Base-by-base conservation (phyloP, 1,140 invertebrate genomes). In the Bombyx mori region DNA sequence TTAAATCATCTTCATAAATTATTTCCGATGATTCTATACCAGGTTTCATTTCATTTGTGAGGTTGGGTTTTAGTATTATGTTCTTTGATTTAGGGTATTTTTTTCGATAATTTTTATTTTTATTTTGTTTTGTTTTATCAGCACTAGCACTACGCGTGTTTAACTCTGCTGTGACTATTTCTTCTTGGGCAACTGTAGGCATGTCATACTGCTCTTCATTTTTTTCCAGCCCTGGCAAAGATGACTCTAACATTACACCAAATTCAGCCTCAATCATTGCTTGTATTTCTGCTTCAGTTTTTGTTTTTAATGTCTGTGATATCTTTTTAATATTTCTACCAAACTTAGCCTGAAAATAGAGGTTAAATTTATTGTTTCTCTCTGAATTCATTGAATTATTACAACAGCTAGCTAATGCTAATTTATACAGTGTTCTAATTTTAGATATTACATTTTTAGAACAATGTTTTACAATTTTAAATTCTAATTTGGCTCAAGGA, bases 301-400 rank as follows among this genome's bases (percentile, higher is more conserved):
- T 91, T 6, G 90, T 89, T 72, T 91, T 92, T 58, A 93, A 88
- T 63, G 90, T 89, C 74, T 91, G 88, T 52, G 92, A 88, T 65
- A 93, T 89, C 70, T 91, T 90, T 44, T 80, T 77, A 76, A 90
- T 86, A 73, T 91, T 91, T 69, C 90, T 88, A 3, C 92, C 92
- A 89, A 91, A 91, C 59, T 92, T 90, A 62, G 90, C 89, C 91
- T 92, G 64, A 35, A 78, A 75, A 18, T 58, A 56, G 60, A 46
- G 22, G 61, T 49, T 52, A 55, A 18, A 46, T 54, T 12, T 12
- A 44, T 45, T 66, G 45, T 62, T 8, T 43, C 44, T 26, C 7
- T n/a, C n/a, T 45, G 45, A 26, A 22, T 45, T 26, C 18, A 45
- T n/a, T 45, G 26, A 35, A 35, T 35, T 35, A 35, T 35, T 35